Base-by-base conservation (phyloP, 2,888 invertebrate species). In the Zaprionus lineosus region DNA sequence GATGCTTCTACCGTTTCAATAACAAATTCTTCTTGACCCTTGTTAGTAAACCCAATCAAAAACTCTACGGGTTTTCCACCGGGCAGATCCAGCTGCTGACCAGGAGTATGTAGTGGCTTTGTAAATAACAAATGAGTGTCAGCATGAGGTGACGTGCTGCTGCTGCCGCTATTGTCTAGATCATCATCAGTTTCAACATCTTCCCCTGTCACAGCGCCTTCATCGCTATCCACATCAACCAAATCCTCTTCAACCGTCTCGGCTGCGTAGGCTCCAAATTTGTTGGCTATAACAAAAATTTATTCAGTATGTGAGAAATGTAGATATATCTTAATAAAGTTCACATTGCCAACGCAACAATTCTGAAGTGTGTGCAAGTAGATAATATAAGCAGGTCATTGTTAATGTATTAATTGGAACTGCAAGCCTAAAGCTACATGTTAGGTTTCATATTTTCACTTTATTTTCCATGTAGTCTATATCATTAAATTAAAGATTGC, bases 1-100 rank as follows among this genome's bases (percentile, higher is more conserved):
- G 99, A 98, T 0, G 98, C 98, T 86, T 99, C 99, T 88, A 99
- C 92, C 3, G 95, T 94, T 88, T 99, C 98, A 14, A 99, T 93
- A 15, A 95, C 90, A 87, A 98, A 98, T 76, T 98, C 97, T 76
- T 95, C 94, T 57, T 94, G 92, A 39, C 98, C 99, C 88, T 96
- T 97, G 92, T 99, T 99, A 48, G 94, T 93, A 91, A 99, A 98
- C 14, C 99, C 98, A 63, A 99, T 96, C 1, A 99, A 92, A 90
- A 98, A 96, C 89, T 98, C 97, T 0, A 98, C 98, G 37, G 97
- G 93, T 84, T 94, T 93, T 31, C 99, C 98, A 74, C 96, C 98
- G 87, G 90, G 89, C 65, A 89, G 60, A 93, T 95, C 95, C 79
- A 95, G 91, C 86, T 93, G 92, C 71, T 91, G 92, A 51, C 94